Evolutionary conservation across 2,888 invertebrate genomes (phyloP), one percentile per base, ranked within the genome.

Genomic region (Pyrocoelia pectoralis): DNA sequence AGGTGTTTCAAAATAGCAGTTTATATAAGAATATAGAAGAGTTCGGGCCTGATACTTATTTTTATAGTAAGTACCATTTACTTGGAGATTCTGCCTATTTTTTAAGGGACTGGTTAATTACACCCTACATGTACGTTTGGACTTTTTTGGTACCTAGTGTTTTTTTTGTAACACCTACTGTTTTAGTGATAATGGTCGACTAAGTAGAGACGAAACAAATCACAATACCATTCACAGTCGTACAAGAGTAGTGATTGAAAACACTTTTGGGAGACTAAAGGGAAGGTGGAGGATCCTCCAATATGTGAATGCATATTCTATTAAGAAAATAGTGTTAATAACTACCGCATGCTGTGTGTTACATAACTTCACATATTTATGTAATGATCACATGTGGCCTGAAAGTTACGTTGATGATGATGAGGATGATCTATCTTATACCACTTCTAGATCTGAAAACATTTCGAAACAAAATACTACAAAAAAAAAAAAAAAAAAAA

Each of bases 41-140:
- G n/a, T n/a, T n/a, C n/a, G n/a, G n/a, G n/a, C n/a, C n/a, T n/a
- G n/a, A n/a, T n/a, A n/a, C n/a, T n/a, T n/a, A n/a, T n/a, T n/a
- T n/a, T n/a, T n/a, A 48, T 14, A 50, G 17, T 5, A 50, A 50
- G 19, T 50, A 50, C n/a, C 50, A 50, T 50, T 50, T 50, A n/a
- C n/a, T 50, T 1, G 50, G 50, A 12, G 50, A 50, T n/a, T 50
- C 50, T 19, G 50, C 24, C n/a, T 50, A 50, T 50, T 28, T 28
- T n/a, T 19, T 18, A 5, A 50, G 28, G 13, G 19, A 18, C 3
- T 50, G 12, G 12, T 12, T 38, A 51, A 19, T 33, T 19, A 50
- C 33, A 15, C 51, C 24, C 49, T 51, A 57, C 18, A 57, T 24
- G 51, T 46, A 46, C 5, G 46, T 46, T 14, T 46, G 3, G 13